phyloP scores from a whole-genome alignment of 2,888 invertebrate genomes.

The Ormyrus rosae region DNA sequence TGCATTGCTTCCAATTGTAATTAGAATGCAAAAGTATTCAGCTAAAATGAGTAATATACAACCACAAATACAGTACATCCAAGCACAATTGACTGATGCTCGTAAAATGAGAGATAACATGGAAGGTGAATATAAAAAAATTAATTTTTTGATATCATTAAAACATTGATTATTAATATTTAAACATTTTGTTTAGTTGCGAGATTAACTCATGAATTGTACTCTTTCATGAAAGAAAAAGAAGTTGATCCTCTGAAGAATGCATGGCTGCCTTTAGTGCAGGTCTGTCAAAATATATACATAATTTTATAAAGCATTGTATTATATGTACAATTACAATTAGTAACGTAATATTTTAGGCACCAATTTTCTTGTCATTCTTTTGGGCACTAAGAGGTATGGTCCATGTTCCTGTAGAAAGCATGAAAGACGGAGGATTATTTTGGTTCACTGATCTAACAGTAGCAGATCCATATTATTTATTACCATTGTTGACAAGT shows the following conservation, averaged over 20 bases:
- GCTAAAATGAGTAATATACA: constrained; percentile 89
- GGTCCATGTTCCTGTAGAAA: constrained; percentile 94
- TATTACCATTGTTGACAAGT: constrained; percentile 91
- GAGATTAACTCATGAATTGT: constrained; percentile 86
- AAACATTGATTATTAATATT: constrained; percentile 1
- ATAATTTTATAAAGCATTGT: neutral
- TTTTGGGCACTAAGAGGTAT: constrained; percentile 92
- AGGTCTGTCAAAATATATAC: constrained; percentile 77
- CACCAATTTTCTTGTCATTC: constrained; percentile 93
- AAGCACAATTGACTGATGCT: constrained; percentile 91
- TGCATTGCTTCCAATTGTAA: constrained; percentile 89
- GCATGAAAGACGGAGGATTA: constrained; percentile 91
- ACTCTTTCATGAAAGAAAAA: constrained; percentile 89
- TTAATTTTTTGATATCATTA: neutral
- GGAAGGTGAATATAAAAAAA: constrained; percentile 77
- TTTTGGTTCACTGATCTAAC: constrained; percentile 97
- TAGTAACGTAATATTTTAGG: constrained; percentile 72
- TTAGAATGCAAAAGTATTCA: constrained; percentile 87
- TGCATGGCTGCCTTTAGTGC: constrained; percentile 86
- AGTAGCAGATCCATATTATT: constrained; percentile 90
- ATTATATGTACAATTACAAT: constrained; percentile 13
- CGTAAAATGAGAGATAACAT: constrained; percentile 88
- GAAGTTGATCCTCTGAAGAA: constrained; percentile 88
- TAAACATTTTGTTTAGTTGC: constrained; percentile 77
- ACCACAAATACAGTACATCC: constrained; percentile 90